phyloP scores from a whole-genome alignment of 2,113 vertebrate genomes.

The Acrocephalus kingi region DNA sequence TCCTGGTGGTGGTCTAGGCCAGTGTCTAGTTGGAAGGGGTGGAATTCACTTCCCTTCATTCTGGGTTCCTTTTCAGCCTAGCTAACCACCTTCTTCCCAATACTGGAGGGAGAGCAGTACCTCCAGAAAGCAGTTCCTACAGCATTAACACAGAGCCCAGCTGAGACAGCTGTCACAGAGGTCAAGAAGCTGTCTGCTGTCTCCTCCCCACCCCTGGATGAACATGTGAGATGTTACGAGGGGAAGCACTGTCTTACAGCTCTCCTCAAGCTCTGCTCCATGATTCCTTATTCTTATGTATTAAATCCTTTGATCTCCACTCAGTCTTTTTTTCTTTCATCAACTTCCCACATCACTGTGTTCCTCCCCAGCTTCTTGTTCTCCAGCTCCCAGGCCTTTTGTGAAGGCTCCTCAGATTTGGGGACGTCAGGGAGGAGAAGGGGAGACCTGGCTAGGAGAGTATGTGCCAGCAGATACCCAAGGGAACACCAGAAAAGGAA shows the following conservation, averaged over 20 bases:
- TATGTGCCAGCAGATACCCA: neutral
- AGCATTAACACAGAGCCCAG: neutral
- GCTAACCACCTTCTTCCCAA: neutral
- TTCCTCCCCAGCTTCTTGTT: neutral
- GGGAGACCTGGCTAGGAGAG: neutral
- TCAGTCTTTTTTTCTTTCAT: neutral
- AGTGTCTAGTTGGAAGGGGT: neutral
- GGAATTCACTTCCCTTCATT: neutral
- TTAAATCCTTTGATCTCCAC: neutral
- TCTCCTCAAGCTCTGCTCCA: neutral
- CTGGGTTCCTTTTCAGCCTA: neutral
- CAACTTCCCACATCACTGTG: neutral
- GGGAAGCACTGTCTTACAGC: neutral
- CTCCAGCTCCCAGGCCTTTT: neutral
- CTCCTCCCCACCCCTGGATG: neutral
- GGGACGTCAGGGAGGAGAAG: neutral
- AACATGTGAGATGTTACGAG: neutral
- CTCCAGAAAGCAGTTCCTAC: neutral
- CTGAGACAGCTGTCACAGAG: neutral
- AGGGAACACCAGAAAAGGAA: neutral
- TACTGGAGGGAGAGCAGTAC: neutral
- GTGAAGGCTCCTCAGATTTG: neutral
- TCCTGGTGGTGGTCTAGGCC: neutral
- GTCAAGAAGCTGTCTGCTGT: neutral
- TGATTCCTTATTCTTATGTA: neutral